Percentiles rank a stretch among this genome's conserved stretches.
phyloP scores from a whole-genome alignment of 2,113 vertebrate species.

The Seriola quinqueradiata region DNA sequence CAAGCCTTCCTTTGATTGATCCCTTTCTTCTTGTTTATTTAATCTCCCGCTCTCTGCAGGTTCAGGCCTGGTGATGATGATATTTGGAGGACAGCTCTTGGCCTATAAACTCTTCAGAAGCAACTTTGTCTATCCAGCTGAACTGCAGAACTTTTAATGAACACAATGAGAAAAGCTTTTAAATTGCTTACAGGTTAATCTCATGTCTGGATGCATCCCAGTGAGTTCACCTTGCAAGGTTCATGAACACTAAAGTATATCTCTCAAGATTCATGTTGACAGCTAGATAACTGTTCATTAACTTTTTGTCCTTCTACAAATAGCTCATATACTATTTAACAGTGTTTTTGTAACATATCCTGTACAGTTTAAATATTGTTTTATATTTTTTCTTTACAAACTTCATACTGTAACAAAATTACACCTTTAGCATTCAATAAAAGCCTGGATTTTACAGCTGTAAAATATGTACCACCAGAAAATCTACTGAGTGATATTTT shows the following conservation, averaged over 20 bases:
- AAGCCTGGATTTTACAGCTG: not conserved
- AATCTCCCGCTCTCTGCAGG: conserved; percentile 79
- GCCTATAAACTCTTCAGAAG: conserved; percentile 90
- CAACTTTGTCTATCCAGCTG: conserved; percentile 90
- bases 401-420: not conserved
- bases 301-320: conserved; percentile 40
- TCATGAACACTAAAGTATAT: conserved; percentile 5
- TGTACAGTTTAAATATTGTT: conserved; percentile 70
- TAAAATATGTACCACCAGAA: not conserved
- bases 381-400: conserved; percentile 67
- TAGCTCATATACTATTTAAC: not conserved
- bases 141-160: conserved; percentile 90
- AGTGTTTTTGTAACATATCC: conserved; percentile 38
- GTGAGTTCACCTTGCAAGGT: conserved; percentile 2
- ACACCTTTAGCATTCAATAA: not conserved
- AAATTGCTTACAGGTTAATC: conserved; percentile 53
- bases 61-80: conserved; percentile 90
- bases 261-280: not conserved
- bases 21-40: conserved; percentile 19
- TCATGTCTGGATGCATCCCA: conserved; percentile 5
- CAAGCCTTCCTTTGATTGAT: not conserved
- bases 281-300: not conserved
- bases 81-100: conserved; percentile 89
- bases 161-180: conserved; percentile 52
- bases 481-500: not conserved